Evolutionary conservation across 2,888 invertebrate species (phyloP).

Genomic region (Gortyna flavago): DNA sequence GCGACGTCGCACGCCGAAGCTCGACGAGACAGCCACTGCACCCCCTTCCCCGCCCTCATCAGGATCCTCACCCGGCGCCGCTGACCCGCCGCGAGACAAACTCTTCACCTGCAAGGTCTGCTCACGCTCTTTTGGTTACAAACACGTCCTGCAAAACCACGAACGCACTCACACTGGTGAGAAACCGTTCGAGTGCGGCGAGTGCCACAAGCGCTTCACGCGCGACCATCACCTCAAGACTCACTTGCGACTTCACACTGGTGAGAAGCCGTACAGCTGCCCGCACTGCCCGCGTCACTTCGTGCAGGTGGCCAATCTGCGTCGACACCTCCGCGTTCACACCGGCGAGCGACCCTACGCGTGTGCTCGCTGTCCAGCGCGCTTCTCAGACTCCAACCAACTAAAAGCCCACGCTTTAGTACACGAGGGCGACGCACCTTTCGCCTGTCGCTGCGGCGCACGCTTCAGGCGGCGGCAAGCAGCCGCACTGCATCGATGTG

Average conservation of each 20-base stretch:
- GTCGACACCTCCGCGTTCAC: conserved; percentile 96
- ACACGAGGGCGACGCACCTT: conserved; percentile 97
- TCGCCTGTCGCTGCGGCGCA: conserved; percentile 95
- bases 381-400: conserved; percentile 97
- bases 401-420: conserved; percentile 96
- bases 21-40: conserved; percentile 81
- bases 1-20: conserved; percentile 86
- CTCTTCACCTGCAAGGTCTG: conserved; percentile 97
- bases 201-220: conserved; percentile 97
- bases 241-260: conserved; percentile 97
- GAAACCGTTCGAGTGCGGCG: conserved; percentile 97
- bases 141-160: conserved; percentile 98
- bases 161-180: conserved; percentile 98
- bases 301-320: conserved; percentile 97
- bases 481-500: conserved; percentile 96
- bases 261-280: conserved; percentile 98
- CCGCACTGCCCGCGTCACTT: conserved; percentile 97
- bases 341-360: conserved; percentile 97
- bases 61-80: conserved; percentile 87
- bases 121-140: conserved; percentile 97
- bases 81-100: conserved; percentile 92
- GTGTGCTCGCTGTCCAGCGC: conserved; percentile 95
- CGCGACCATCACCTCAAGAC: conserved; percentile 98
- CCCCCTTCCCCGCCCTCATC: conserved; percentile 86
- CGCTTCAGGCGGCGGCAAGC: conserved; percentile 96